Conservation (phyloP, 2,888 invertebrate species). For the Piscicola geometra region DNA sequence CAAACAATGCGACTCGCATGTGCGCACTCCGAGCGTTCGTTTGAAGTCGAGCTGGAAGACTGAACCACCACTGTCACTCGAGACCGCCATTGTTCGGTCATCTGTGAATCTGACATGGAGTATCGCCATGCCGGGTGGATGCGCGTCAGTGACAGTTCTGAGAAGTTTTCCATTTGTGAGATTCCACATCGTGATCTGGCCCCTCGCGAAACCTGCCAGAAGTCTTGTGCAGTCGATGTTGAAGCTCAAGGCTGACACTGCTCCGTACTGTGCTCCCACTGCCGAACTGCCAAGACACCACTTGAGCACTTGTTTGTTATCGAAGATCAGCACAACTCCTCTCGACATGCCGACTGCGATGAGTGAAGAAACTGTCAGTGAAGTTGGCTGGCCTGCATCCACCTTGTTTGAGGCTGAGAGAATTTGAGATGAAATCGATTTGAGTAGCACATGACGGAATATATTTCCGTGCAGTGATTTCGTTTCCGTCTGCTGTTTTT, state of each 20-base stretch:
- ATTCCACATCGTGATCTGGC: constrained; percentile 84
- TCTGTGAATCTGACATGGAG: constrained; percentile 72
- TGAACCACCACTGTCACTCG: constrained; percentile 88
- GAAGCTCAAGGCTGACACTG: constrained; percentile 68
- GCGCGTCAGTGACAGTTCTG: constrained; percentile 69
- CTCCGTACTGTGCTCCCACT: constrained; percentile 69
- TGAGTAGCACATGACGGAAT: constrained; percentile 72
- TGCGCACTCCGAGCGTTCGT: constrained; percentile 74
- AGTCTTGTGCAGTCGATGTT: constrained; percentile 81
- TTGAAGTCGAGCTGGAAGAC: constrained; percentile 89
- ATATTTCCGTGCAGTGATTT: constrained; percentile 50
- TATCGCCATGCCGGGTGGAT: constrained; percentile 77
- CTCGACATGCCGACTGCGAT: constrained; percentile 90
- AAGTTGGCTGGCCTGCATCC: constrained; percentile 80
- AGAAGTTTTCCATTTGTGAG: constrained; percentile 70
- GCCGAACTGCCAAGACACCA: constrained; percentile 71
- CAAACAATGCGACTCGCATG: constrained; percentile 79
- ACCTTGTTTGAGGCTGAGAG: constrained; percentile 80
- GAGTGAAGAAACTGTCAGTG: constrained; percentile 68
- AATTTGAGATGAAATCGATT: constrained; percentile 82
- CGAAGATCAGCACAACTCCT: constrained; percentile 81
- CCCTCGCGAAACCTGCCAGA: constrained; percentile 74
- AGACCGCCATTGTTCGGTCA: constrained; percentile 69
- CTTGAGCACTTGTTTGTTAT: constrained; percentile 66
- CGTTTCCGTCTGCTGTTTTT: neutral